Evolutionary conservation across 2,888 invertebrate genomes (phyloP).

Genomic region (Plagodis dolabraria): DNA sequence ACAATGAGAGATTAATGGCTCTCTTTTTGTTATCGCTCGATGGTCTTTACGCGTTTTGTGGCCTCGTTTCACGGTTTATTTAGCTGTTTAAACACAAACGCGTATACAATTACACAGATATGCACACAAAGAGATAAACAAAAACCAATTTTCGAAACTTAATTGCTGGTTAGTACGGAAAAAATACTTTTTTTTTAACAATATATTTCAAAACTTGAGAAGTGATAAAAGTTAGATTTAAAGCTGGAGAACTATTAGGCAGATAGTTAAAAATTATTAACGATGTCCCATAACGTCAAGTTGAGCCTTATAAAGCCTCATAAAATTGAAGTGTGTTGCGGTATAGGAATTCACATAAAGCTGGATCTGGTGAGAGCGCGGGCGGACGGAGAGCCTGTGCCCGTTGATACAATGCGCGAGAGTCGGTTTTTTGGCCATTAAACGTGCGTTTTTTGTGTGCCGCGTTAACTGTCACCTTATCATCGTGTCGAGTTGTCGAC

Average conservation of each 20-base stretch:
- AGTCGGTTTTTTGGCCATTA: constrained; percentile 73
- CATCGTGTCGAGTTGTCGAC: constrained; percentile 84
- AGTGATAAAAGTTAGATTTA: constrained; percentile 46
- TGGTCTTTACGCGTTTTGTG: constrained; percentile 79
- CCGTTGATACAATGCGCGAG: constrained; percentile 49
- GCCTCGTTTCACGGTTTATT: constrained; percentile 81
- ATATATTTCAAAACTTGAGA: constrained; percentile 33
- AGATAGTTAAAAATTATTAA: constrained; percentile 70
- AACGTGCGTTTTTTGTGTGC: constrained; percentile 76
- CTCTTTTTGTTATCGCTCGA: constrained; percentile 76
- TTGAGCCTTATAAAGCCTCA: constrained; percentile 67
- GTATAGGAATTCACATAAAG: constrained; percentile 77
- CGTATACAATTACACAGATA: constrained; percentile 70
- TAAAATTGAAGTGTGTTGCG: constrained; percentile 75
- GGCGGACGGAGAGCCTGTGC: constrained; percentile 13
- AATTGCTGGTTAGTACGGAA: constrained; percentile 30
- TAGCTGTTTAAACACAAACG: constrained; percentile 74
- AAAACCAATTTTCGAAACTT: constrained; percentile 40
- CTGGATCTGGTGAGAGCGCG: constrained; percentile 44
- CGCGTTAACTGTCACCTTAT: constrained; percentile 79
- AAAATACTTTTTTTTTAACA: constrained; percentile 30
- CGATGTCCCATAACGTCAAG: constrained; percentile 63
- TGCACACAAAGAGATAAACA: constrained; percentile 55
- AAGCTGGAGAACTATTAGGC: constrained; percentile 58
- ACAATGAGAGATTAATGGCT: constrained; percentile 82